Percentiles rank a stretch among this genome's conserved stretches.
phyloP scores from a whole-genome alignment of 2,888 invertebrate genomes.

The Bursaphelenchus okinawaensis region DNA sequence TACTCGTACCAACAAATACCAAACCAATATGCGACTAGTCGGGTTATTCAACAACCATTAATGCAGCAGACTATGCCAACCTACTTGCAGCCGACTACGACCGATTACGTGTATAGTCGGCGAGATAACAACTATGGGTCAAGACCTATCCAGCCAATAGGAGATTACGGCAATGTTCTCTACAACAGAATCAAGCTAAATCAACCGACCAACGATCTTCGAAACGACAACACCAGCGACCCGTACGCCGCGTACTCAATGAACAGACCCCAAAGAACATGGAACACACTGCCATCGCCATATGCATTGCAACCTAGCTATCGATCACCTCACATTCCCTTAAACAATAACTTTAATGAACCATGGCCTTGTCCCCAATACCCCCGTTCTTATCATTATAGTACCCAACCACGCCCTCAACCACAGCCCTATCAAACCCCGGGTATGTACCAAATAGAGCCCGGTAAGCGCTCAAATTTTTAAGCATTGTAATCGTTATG shows the following conservation, averaged over 20 bases:
- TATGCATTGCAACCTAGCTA: neutral
- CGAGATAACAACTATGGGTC: slow-evolving; percentile 53
- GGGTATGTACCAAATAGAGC: slow-evolving; percentile 1
- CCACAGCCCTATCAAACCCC: slow-evolving; percentile 9
- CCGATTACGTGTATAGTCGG: slow-evolving; percentile 47
- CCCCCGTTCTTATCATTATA: neutral
- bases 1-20: neutral
- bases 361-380: neutral
- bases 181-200: neutral
- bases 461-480: neutral
- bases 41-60: neutral
- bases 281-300: neutral
- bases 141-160: slow-evolving; percentile 38
- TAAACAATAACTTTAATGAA: neutral
- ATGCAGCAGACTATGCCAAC: neutral
- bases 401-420: slow-evolving; percentile 9
- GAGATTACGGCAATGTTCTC: slow-evolving; percentile 51
- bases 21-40: slow-evolving; percentile 19
- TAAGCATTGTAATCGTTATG: no score
- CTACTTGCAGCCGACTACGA: neutral
- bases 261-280: neutral
- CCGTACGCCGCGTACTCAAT: neutral
- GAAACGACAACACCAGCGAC: neutral
- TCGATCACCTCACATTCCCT: neutral
- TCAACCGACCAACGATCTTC: neutral